Percentiles rank a stretch among this genome's conserved stretches.
phyloP scores from a whole-genome alignment of 2,113 vertebrate genomes.

The Equus quagga region DNA sequence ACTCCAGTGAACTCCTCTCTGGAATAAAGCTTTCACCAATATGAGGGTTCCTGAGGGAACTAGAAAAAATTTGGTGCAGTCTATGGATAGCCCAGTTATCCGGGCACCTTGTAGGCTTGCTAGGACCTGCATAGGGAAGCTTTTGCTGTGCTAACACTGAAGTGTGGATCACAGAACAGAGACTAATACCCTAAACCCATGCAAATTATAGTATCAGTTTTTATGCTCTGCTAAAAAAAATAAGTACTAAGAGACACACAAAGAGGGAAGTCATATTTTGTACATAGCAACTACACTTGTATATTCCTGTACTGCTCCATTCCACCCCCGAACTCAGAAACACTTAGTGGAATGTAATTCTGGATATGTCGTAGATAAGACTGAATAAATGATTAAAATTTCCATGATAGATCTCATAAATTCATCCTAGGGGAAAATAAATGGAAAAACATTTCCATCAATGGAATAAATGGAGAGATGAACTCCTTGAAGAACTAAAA shows the following conservation, averaged over 20 bases:
- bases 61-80: not conserved
- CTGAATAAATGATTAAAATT: not conserved
- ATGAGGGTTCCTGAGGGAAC: not conserved
- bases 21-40: not conserved
- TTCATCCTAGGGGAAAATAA: not conserved
- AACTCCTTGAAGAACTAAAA: not conserved
- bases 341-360: not conserved
- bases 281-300: accelerated
- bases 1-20: not conserved
- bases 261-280: not conserved
- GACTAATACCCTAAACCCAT: not conserved
- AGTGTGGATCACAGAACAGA: not conserved
- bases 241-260: not conserved
- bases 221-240: not conserved
- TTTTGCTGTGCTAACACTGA: not conserved
- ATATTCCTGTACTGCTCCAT: not conserved
- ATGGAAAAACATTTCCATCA: not conserved
- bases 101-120: not conserved
- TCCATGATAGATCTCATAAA: not conserved
- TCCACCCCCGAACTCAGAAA: not conserved
- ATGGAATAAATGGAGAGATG: not conserved
- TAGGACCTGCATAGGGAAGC: not conserved
- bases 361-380: not conserved
- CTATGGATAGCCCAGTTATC: not conserved
- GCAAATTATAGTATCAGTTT: not conserved